These are phyloP conservation scores for Drosophila tropicalis DNA, from an alignment of 1,140 invertebrate genomes.

Conservation along the genomic window DNA sequence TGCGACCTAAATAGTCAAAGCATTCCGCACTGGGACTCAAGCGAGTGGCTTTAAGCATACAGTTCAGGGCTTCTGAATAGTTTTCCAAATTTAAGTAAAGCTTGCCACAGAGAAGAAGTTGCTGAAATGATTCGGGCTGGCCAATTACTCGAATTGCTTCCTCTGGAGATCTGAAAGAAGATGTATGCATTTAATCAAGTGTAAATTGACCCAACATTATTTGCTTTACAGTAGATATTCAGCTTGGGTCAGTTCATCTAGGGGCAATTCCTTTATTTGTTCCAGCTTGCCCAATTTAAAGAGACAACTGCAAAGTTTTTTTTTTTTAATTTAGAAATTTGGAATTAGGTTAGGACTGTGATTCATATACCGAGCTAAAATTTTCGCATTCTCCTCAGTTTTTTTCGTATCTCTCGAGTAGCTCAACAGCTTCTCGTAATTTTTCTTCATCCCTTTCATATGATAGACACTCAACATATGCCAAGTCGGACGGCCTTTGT, in stretches of 20 bases:
- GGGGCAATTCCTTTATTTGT: slow-evolving; percentile 39
- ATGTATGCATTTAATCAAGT: no score
- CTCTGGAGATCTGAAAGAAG: slow-evolving; percentile 50
- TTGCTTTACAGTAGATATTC: slow-evolving; percentile 66
- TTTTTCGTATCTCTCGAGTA: slow-evolving; percentile 34
- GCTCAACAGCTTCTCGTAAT: slow-evolving; percentile 42
- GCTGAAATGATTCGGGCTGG: slow-evolving; percentile 83
- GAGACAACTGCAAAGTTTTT: slow-evolving; percentile 53
- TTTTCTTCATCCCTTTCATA: slow-evolving; percentile 41
- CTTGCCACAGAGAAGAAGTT: slow-evolving; percentile 86
- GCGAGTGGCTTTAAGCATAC: slow-evolving; percentile 90
- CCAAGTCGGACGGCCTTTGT: slow-evolving; percentile 22
- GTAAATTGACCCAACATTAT: no score
- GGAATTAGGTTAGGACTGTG: background rate
- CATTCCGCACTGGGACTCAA: slow-evolving; percentile 88
- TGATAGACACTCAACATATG: slow-evolving; percentile 61
- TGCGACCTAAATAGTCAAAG: slow-evolving; percentile 90
- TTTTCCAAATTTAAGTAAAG: slow-evolving; percentile 87
- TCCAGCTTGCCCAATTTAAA: slow-evolving; percentile 49
- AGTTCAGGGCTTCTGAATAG: slow-evolving; percentile 86
- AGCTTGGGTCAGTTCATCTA: slow-evolving; percentile 47
- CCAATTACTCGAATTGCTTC: slow-evolving; percentile 85
- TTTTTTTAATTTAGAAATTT: background rate
- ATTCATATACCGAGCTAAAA: slow-evolving; percentile 47
- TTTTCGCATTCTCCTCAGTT: slow-evolving; percentile 25